Conservation (phyloP, 1,140 invertebrate species). For the Drosophila neocordata region DNA sequence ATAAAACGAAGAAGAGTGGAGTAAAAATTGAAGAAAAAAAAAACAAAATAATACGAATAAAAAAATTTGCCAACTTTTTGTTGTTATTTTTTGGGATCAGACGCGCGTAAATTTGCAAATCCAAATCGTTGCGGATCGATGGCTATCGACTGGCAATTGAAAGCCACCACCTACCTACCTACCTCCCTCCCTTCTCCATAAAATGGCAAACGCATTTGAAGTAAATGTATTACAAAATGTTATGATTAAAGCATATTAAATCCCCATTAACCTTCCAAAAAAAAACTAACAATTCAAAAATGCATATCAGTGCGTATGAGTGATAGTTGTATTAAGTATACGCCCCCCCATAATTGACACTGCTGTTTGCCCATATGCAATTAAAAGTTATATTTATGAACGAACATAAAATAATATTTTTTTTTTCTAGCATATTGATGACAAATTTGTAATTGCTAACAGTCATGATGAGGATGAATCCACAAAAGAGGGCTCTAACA, state of each 20-base stretch:
- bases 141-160: constrained; percentile 37
- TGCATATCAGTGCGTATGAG: constrained; percentile 6
- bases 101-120: constrained; percentile 65
- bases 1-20: constrained; percentile 27
- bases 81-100: constrained; percentile 20
- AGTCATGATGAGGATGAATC: constrained; percentile 66
- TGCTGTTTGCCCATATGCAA: background rate
- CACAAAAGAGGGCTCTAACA: constrained; percentile 13
- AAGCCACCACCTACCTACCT: background rate
- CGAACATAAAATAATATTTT: constrained; percentile 42
- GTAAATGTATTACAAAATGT: background rate
- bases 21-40: constrained; percentile 30
- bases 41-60: constrained; percentile 7
- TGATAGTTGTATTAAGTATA: background rate
- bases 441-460: constrained; percentile 50
- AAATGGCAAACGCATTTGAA: constrained; percentile 7
- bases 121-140: constrained; percentile 45
- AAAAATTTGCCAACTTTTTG: constrained; percentile 35
- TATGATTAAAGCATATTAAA: background rate
- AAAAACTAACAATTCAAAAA: no score
- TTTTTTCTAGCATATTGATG: constrained; percentile 65
- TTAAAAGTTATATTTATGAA: no score
- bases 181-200: no score
- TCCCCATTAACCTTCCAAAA: constrained; percentile 13
- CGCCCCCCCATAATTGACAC: background rate